phyloP scores from a whole-genome alignment of 2,888 invertebrate genomes.

The Chrysina gloriosa region DNA sequence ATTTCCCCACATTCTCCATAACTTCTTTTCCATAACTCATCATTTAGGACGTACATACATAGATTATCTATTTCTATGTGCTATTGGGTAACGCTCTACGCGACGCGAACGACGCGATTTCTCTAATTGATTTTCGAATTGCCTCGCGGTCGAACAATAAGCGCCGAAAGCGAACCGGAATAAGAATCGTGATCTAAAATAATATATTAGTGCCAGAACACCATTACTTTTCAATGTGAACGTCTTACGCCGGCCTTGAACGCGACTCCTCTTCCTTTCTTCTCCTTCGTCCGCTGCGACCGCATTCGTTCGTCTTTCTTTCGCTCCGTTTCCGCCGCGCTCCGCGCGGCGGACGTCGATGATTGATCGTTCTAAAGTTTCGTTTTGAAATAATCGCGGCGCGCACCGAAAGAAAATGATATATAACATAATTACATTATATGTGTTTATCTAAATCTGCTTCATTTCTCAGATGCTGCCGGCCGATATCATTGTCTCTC shows the following conservation, averaged over 20 bases:
- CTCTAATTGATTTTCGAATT: conserved; percentile 25
- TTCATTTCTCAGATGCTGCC: conserved; percentile 30
- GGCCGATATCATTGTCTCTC: no score
- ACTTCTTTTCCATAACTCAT: no score
- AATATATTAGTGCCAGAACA: conserved; percentile 45
- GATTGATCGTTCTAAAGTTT: conserved; percentile 60
- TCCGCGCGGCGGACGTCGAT: conserved; percentile 38
- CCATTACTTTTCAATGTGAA: conserved; percentile 49
- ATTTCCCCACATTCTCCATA: no score
- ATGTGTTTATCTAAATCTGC: conserved; percentile 49
- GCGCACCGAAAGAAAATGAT: conserved; percentile 60
- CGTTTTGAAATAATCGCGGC: conserved; percentile 61
- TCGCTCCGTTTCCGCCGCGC: conserved; percentile 35
- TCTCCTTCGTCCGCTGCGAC: background rate
- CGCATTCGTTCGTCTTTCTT: background rate
- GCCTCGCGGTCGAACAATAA: conserved; percentile 17
- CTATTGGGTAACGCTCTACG: no score
- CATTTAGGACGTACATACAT: no score
- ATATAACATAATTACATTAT: conserved; percentile 57
- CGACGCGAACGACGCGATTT: conserved; percentile 13
- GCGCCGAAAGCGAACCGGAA: background rate
- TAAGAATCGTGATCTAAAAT: conserved; percentile 49
- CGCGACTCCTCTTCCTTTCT: background rate
- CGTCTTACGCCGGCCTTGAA: conserved; percentile 53
- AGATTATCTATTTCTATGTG: no score